phyloP scores from a whole-genome alignment of 2,888 invertebrate species.

The Cremastobaeus sp. region DNA sequence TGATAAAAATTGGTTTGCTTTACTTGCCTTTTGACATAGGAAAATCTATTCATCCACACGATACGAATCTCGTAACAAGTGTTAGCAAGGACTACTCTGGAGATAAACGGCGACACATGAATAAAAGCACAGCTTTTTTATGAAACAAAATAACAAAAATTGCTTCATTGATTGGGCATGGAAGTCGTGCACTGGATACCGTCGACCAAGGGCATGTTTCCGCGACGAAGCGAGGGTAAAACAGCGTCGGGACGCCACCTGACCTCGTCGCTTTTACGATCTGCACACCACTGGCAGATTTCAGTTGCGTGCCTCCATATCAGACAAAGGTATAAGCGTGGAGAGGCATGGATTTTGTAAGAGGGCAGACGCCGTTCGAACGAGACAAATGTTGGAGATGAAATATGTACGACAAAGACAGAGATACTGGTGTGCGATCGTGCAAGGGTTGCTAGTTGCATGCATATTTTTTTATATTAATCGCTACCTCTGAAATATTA shows the following conservation, averaged over 20 bases:
- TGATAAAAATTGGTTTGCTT: too few relatives aligned
- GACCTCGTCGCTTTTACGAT: conserved; percentile 66
- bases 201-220: conserved; percentile 29
- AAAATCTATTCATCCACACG: too few relatives aligned
- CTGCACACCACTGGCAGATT: conserved; percentile 74
- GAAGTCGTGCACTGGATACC: conserved; percentile 28
- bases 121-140: too few relatives aligned
- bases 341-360: conserved; percentile 55
- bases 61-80: too few relatives aligned
- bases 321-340: conserved; percentile 50
- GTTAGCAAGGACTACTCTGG: too few relatives aligned
- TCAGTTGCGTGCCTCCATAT: conserved; percentile 60
- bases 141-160: conserved; percentile 3
- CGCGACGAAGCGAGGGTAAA: conserved; percentile 36
- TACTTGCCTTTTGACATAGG: too few relatives aligned
- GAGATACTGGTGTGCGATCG: conserved; percentile 60
- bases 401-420: conserved; percentile 54
- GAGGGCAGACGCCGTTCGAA: conserved; percentile 42
- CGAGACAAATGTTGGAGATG: too few relatives aligned
- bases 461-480: conserved; percentile 15
- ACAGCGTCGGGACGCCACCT: conserved; percentile 48
- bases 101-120: too few relatives aligned
- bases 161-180: conserved; percentile 49
- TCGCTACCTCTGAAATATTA: too few relatives aligned
- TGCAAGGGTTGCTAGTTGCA: conserved; percentile 14